These are phyloP conservation scores for Temnopleurus reevesii DNA, from an alignment of 53 echinoderm and acorn worm species.

Conservation along the genomic window DNA sequence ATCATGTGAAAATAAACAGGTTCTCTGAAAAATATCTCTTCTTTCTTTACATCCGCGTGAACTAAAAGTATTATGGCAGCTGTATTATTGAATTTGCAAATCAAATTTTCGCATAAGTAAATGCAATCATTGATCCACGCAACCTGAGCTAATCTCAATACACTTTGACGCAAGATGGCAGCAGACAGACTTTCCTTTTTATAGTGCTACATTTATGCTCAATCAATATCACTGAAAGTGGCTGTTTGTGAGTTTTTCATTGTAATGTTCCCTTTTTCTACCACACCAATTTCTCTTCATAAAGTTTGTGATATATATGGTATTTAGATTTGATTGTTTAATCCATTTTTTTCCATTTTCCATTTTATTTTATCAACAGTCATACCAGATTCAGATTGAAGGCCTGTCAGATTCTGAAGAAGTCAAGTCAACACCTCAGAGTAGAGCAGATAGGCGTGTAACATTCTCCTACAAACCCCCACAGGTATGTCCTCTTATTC, in stretches of 20 bases:
- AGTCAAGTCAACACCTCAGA: neutral
- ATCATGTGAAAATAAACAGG: no score
- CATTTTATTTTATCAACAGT: neutral
- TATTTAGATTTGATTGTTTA: neutral
- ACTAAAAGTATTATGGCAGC: neutral
- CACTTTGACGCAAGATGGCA: neutral
- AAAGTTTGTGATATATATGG: no score
- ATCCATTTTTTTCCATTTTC: neutral
- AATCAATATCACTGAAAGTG: no score
- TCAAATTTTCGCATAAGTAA: neutral
- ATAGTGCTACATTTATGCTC: no score
- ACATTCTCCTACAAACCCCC: neutral
- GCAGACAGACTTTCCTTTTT: conserved; percentile 6
- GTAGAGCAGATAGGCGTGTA: neutral
- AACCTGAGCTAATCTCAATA: neutral
- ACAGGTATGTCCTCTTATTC: neutral
- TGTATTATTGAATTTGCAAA: conserved; percentile 7
- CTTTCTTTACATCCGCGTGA: no score
- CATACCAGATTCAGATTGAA: conserved; percentile 19
- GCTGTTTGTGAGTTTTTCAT: no score
- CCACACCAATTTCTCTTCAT: no score
- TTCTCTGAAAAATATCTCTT: no score
- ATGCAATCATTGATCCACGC: neutral
- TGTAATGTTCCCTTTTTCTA: no score
- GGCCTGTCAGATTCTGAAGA: conserved; percentile 25